These are phyloP conservation scores for Amiota mariae DNA, from an alignment of 2,888 invertebrate genomes.

Conservation along the genomic window DNA sequence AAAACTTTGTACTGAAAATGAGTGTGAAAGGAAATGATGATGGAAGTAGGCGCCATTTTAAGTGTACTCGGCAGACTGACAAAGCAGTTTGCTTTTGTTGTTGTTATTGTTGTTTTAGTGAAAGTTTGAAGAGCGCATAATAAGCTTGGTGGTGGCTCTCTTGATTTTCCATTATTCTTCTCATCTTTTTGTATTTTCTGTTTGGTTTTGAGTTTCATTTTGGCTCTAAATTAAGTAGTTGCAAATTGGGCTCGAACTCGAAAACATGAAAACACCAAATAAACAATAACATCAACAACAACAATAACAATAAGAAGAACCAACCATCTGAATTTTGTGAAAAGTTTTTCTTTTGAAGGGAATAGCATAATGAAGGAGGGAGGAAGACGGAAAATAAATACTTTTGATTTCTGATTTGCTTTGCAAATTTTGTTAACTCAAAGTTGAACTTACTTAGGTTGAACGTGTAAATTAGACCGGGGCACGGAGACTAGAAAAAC, in stretches of 20 bases:
- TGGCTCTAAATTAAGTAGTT: constrained; percentile 7
- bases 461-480: too few relatives aligned
- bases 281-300: background rate
- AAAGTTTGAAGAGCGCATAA: constrained; percentile 68
- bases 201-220: too few relatives aligned
- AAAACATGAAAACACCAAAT: background rate
- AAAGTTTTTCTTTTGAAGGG: too few relatives aligned
- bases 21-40: background rate
- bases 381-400: background rate
- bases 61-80: constrained; percentile 15
- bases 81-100: constrained; percentile 28
- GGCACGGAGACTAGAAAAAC: too few relatives aligned
- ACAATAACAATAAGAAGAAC: background rate
- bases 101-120: constrained; percentile 27
- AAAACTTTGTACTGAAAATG: constrained; percentile 15
- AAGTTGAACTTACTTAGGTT: too few relatives aligned
- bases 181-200: constrained; percentile 30
- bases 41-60: too few relatives aligned
- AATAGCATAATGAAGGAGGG: too few relatives aligned
- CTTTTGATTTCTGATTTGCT: too few relatives aligned
- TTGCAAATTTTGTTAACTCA: too few relatives aligned
- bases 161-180: constrained; percentile 32
- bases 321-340: too few relatives aligned
- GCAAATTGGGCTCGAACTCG: constrained; percentile 23
- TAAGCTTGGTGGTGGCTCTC: constrained; percentile 45